Base-by-base conservation (phyloP, 2,113 vertebrate species). In the Fulica atra region DNA sequence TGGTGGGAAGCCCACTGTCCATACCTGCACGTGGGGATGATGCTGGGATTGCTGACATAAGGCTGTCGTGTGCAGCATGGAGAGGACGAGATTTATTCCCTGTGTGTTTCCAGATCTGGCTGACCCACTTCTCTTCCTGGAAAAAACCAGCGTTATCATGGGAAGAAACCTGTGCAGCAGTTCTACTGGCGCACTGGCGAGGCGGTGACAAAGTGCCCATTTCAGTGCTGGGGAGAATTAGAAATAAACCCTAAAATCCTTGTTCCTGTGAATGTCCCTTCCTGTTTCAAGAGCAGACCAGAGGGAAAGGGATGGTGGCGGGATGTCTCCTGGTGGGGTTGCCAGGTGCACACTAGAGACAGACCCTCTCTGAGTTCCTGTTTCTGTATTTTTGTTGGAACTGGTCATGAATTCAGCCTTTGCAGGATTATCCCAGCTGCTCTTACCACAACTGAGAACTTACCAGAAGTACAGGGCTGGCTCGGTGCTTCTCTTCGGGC, bases 221-320 rank as follows among this genome's bases (percentile, higher is more conserved):
- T 57, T 88, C 17, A 51, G 36, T 13, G 31, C 38, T 51, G 57
- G 36, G 66, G 56, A 26, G 77, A 74, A 33, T 44, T 79, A 57
- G 77, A 65, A 51, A 50, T 20, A 36, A 71, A 74, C n/a, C 25
- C 33, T 48, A 20, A 86, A 80, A n/a, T 16, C 44, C 35, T 29
- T 1, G 1, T 46, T 61, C 44, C 46, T 15, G 11, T 1, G 1
- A 31, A 31, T 1, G 13, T 40, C 3, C 35, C 63, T 3, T 0
- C 3, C 5, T 11, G 4, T 29, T 35, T 35, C 51, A 3, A 23
- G 42, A 0, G 14, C 28, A 44, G 35, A 5, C 5, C 4, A n/a
- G 70, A 15, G 18, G 21, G 69, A 18, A 36, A 8, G 17, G 29
- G 44, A 11, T 0, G 2, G 40, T 36, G 18, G 44, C 7, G 17